Conservation (phyloP, 2,113 vertebrate species). For the Mormyrus lacerda region DNA sequence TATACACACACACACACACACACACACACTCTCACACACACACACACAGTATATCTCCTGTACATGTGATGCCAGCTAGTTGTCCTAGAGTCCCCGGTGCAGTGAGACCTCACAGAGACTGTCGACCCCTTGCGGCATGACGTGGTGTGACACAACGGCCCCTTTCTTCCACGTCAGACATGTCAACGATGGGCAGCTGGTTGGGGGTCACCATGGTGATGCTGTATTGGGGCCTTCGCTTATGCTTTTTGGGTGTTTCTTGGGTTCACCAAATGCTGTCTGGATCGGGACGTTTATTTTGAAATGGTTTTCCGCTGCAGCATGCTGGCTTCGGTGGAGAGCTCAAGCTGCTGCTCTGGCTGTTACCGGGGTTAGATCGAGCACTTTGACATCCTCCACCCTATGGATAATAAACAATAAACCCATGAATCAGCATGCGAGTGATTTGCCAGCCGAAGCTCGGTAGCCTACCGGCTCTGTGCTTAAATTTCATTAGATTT, state of each 20-base stretch:
- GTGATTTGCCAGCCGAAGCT: neutral
- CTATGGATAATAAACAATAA: neutral
- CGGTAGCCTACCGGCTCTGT: neutral
- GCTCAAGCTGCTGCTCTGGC: neutral
- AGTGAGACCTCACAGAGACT: neutral
- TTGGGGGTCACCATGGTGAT: neutral
- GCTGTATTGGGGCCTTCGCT: neutral
- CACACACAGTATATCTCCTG: neutral
- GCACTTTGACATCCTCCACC: neutral
- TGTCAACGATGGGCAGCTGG: neutral
- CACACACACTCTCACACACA: neutral
- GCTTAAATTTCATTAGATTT: neutral
- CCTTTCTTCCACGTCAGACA: neutral
- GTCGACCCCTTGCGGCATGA: neutral
- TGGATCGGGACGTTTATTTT: neutral
- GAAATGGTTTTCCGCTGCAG: neutral
- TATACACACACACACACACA: no score
- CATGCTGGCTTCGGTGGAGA: neutral
- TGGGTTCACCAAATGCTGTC: neutral
- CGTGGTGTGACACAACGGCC: neutral
- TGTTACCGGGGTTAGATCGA: neutral
- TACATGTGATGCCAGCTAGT: neutral
- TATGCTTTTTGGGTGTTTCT: neutral
- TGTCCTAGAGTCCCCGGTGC: neutral
- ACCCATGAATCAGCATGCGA: neutral